Evolutionary conservation across 2,888 invertebrate genomes (phyloP).

Genomic region (Amphipyra tragopoginis): DNA sequence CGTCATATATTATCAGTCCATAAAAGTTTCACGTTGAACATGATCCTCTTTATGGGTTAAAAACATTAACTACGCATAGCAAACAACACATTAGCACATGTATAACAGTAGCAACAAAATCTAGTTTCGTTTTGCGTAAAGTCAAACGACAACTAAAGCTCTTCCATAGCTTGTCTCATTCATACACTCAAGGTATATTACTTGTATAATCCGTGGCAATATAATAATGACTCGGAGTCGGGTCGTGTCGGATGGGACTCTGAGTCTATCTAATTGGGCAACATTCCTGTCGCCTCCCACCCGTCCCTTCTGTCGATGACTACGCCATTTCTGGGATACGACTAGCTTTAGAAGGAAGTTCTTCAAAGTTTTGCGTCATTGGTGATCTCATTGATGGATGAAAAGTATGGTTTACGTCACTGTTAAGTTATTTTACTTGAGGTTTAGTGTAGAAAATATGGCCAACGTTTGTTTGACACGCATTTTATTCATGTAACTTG

Average conservation of each 20-base stretch:
- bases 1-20: too few relatives aligned
- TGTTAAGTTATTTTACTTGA: slow-evolving; percentile 3
- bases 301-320: slow-evolving; percentile 53
- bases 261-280: slow-evolving; percentile 79
- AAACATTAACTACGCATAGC: too few relatives aligned
- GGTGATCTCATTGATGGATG: slow-evolving; percentile 1
- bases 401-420: background rate
- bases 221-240: slow-evolving; percentile 56
- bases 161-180: slow-evolving; percentile 21
- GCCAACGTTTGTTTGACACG: background rate
- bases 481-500: background rate
- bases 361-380: slow-evolving; percentile 30
- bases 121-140: background rate
- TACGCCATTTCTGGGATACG: slow-evolving; percentile 50
- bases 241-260: slow-evolving; percentile 61
- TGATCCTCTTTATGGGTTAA: too few relatives aligned
- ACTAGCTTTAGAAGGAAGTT: slow-evolving; percentile 20
- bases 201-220: slow-evolving; percentile 43
- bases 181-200: slow-evolving; percentile 23
- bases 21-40: too few relatives aligned
- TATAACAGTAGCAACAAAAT: too few relatives aligned
- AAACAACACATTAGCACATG: too few relatives aligned
- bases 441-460: slow-evolving; percentile 4
- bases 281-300: slow-evolving; percentile 73
- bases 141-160: background rate